A percentile compares a stretch with the other conserved stretches of the same genome.
These are phyloP conservation scores for Antennarius striatus DNA, from an alignment of 2,113 vertebrate genomes.

Conservation along the genomic window DNA sequence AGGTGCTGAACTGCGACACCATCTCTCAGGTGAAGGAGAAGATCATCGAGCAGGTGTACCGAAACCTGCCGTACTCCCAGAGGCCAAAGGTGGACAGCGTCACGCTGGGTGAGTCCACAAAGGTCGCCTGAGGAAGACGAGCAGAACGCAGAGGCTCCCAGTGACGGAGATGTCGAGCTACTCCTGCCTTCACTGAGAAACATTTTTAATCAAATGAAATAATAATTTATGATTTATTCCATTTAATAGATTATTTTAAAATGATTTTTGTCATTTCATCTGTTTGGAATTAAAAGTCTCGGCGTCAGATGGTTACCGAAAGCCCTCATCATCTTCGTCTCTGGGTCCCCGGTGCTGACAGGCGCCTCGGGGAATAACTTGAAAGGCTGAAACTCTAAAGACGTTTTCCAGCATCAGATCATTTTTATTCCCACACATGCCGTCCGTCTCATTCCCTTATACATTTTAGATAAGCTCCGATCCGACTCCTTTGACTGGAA, in stretches of 20 bases:
- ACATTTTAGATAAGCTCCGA: conserved; percentile 69
- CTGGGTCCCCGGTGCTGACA: conserved; percentile 24
- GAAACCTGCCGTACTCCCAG: conserved; percentile 89
- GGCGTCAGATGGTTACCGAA: too few relatives aligned
- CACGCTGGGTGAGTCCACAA: conserved; percentile 85
- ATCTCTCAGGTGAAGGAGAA: conserved; percentile 98
- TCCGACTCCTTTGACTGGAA: conserved; percentile 54
- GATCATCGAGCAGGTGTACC: conserved; percentile 96
- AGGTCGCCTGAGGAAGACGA: not conserved
- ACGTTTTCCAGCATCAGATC: conserved; percentile 66
- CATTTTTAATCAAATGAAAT: conserved; percentile 19
- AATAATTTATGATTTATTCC: too few relatives aligned
- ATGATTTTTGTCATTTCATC: too few relatives aligned
- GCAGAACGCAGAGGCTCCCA: not conserved
- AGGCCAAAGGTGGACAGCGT: conserved; percentile 92
- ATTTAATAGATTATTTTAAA: too few relatives aligned
- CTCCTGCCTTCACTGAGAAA: conserved; percentile 27
- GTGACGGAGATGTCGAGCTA: not conserved
- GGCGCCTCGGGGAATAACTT: conserved; percentile 64
- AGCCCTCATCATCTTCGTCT: too few relatives aligned
- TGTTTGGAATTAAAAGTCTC: too few relatives aligned
- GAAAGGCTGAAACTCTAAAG: conserved; percentile 64
- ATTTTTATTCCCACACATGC: conserved; percentile 60
- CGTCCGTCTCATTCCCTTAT: conserved; percentile 62
- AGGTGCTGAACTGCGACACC: conserved; percentile 97